Evolutionary conservation across 2,113 vertebrate genomes (phyloP).

Genomic region (Corythoichthys intestinalis): DNA sequence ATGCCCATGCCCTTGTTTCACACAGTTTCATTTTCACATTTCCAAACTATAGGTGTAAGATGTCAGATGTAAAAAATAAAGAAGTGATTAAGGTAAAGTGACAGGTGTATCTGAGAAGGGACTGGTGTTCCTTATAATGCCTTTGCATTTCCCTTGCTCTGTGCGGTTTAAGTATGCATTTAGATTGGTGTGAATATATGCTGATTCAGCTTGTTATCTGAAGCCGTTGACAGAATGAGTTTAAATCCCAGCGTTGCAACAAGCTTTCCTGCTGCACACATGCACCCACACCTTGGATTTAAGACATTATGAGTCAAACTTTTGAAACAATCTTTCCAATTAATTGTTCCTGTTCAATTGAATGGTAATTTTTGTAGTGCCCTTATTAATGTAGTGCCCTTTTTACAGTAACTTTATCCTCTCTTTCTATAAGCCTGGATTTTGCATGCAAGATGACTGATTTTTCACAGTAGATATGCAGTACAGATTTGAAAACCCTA

Average conservation of each 20-base stretch:
- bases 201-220: constrained; percentile 73
- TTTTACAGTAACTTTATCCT: too few relatives aligned
- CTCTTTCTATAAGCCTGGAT: too few relatives aligned
- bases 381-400: too few relatives aligned
- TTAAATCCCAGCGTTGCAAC: constrained; percentile 53
- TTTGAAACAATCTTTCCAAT: too few relatives aligned
- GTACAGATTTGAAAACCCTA: too few relatives aligned
- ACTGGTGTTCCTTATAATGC: constrained; percentile 46
- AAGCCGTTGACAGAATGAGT: constrained; percentile 70
- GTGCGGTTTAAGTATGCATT: constrained; percentile 1
- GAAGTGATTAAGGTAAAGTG: constrained; percentile 12
- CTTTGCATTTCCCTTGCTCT: constrained; percentile 13
- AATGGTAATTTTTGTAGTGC: too few relatives aligned
- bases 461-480: too few relatives aligned
- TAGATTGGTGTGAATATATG: constrained; percentile 29
- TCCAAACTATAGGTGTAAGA: neutral
- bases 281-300: neutral
- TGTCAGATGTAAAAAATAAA: neutral
- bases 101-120: constrained; percentile 23
- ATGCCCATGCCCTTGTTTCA: too few relatives aligned
- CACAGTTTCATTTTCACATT: neutral
- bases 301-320: too few relatives aligned
- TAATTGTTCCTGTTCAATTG: too few relatives aligned
- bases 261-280: neutral
- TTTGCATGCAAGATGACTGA: too few relatives aligned